These are phyloP conservation scores for Urosaurus nigricauda DNA, from an alignment of 2,797 vertebrate genomes.

Conservation along the genomic window DNA sequence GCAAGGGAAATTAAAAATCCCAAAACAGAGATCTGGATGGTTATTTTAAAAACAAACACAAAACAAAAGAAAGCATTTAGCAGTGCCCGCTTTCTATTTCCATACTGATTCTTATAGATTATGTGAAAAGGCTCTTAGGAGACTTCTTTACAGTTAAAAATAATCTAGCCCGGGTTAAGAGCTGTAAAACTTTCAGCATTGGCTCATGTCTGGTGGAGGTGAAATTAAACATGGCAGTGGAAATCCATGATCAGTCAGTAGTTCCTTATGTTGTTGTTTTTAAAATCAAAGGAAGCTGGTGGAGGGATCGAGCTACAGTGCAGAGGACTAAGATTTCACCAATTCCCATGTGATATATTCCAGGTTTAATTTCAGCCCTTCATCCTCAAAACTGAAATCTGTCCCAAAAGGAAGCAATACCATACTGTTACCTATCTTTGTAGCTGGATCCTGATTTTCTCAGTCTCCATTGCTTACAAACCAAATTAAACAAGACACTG, in stretches of 20 bases:
- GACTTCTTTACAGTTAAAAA: background rate
- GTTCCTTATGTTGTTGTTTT: background rate
- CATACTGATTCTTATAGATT: background rate
- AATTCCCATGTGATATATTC: background rate
- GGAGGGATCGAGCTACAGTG: no score
- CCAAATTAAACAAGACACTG: background rate
- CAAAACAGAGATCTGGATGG: background rate
- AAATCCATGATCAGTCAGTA: background rate
- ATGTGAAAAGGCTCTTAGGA: background rate
- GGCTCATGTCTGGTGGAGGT: background rate
- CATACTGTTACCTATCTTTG: background rate
- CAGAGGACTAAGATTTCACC: background rate
- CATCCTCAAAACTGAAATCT: background rate
- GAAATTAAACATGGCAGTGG: background rate
- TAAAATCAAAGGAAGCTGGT: background rate
- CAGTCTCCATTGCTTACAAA: background rate
- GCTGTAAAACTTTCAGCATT: background rate
- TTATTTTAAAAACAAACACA: background rate
- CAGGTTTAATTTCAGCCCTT: background rate
- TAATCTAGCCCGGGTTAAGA: background rate
- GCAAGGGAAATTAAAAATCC: background rate
- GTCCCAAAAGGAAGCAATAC: background rate
- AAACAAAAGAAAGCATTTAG: background rate
- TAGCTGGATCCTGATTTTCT: background rate
- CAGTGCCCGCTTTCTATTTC: background rate